Evolutionary conservation across 2,113 vertebrate genomes (phyloP).

Genomic region (Podiceps cristatus): DNA sequence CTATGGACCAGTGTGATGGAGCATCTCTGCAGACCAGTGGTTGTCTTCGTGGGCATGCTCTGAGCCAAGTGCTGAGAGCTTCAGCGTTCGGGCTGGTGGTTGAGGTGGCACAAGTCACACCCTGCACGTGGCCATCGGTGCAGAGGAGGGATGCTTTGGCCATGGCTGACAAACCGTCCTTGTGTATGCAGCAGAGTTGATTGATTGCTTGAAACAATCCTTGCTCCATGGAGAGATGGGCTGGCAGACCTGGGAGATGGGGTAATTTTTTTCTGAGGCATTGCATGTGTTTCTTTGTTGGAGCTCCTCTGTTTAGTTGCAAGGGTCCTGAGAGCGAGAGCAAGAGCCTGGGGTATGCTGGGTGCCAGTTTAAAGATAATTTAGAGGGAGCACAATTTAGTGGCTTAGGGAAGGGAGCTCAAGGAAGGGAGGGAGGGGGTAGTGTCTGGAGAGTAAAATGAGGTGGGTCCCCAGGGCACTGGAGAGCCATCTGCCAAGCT

Average conservation of each 20-base stretch:
- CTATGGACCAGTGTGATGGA: background rate
- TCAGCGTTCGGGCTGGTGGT: accelerated
- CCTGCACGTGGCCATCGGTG: accelerated
- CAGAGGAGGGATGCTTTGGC: background rate
- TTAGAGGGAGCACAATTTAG: background rate
- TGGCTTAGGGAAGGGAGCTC: background rate
- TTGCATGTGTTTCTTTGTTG: background rate
- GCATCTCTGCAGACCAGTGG: background rate
- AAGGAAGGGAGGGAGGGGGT: background rate
- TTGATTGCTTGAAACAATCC: background rate
- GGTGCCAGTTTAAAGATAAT: background rate
- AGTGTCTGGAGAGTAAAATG: background rate
- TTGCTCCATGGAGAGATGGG: background rate
- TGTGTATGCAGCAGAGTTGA: accelerated
- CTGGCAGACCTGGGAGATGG: background rate
- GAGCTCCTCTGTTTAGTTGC: background rate
- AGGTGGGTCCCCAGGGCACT: background rate
- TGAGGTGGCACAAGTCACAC: background rate
- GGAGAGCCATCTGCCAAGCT: background rate
- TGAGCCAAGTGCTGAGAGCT: background rate
- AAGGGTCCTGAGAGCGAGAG: background rate
- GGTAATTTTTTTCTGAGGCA: background rate
- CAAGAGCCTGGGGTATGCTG: background rate
- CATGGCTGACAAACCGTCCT: background rate
- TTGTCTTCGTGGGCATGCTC: background rate